These are phyloP conservation scores for Antennarius maculatus DNA, from an alignment of 2,797 vertebrate species.

Conservation along the genomic window DNA sequence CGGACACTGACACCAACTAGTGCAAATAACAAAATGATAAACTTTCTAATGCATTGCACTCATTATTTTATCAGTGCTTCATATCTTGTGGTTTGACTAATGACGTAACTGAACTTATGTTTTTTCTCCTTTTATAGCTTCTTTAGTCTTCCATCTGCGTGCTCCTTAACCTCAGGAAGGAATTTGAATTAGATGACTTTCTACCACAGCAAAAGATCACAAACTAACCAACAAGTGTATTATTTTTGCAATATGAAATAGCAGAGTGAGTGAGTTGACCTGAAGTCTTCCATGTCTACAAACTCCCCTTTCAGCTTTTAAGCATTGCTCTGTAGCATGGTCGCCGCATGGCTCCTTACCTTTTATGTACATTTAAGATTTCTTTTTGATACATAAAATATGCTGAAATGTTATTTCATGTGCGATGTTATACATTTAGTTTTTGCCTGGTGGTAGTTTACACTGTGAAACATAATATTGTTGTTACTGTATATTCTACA, in stretches of 20 bases:
- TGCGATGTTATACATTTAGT: constrained; percentile 57
- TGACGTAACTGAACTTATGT: constrained; percentile 49
- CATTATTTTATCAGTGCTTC: not conserved
- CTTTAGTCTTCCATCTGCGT: constrained; percentile 88
- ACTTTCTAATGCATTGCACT: constrained; percentile 9
- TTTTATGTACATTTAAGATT: constrained; percentile 18
- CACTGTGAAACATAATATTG: constrained; percentile 73
- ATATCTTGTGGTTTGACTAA: constrained; percentile 9
- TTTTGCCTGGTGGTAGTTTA: constrained; percentile 59
- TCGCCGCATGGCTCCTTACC: constrained; percentile 70
- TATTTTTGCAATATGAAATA: constrained; percentile 68
- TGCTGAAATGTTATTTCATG: constrained; percentile 29
- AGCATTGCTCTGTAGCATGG: constrained; percentile 63
- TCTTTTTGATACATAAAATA: constrained; percentile 52
- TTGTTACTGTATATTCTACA: constrained; percentile 34
- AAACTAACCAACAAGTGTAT: constrained; percentile 64
- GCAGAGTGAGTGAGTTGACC: constrained; percentile 39
- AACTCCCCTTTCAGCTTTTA: constrained; percentile 42
- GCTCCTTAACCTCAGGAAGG: constrained; percentile 89
- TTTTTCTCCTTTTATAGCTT: constrained; percentile 83
- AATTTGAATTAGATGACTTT: constrained; percentile 90
- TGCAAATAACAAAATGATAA: constrained; percentile 21
- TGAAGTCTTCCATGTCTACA: constrained; percentile 63
- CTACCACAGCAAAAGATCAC: constrained; percentile 62
- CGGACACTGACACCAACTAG: constrained; percentile 14